Base-by-base conservation (phyloP, 2,888 invertebrate genomes). In the Chirona hameri region DNA sequence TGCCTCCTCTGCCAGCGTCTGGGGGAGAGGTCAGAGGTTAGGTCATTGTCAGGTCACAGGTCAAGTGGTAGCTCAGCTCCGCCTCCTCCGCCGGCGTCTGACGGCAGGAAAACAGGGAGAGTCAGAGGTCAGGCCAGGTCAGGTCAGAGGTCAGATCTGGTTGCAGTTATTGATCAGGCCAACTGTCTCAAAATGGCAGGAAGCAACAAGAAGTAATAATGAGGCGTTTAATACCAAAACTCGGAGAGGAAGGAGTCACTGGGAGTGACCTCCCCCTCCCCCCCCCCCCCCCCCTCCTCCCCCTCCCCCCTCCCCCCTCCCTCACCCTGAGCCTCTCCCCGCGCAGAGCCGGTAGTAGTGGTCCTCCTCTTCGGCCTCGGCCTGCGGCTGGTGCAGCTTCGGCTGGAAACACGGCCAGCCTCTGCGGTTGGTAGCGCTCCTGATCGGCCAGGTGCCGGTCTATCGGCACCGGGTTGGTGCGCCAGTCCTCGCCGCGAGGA, bases 401-500 rank as follows among this genome's bases (percentile, higher is more conserved):
- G 76, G 76, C 39, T 1, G 15, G 76, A 76, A 76, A 76, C 27
- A 21, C 24, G 9, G n/a, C 52, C 1, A 0, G 27, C 21, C 65
- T 12, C 46, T 57, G 80, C 76, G 79, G 69, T 15, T 57, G 65
- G 79, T 83, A 82, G 39, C 55, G 79, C 52, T 84, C 83, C 83
- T 85, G 85, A 81, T 83, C 83, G 2, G 86, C 86, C 27, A 86
- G 83, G 24, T 82, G 82, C 14, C 86, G 85, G 81, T 86, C 85
- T 21, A 86, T 85, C 21, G 86, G 86, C 24, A 85, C 82, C 5
- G 86, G 84, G 79, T 86, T 86, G 0, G 86, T 87, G 84, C 86
- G 86, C 87, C 87, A 87, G 52, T 85, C 85, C 1, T 84, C 84
- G 12, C 86, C 87, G 14, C 85, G 83, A 5, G 86, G 86, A 24